Conservation (phyloP, 2,113 vertebrate species). For the Myiagra hebetior region DNA sequence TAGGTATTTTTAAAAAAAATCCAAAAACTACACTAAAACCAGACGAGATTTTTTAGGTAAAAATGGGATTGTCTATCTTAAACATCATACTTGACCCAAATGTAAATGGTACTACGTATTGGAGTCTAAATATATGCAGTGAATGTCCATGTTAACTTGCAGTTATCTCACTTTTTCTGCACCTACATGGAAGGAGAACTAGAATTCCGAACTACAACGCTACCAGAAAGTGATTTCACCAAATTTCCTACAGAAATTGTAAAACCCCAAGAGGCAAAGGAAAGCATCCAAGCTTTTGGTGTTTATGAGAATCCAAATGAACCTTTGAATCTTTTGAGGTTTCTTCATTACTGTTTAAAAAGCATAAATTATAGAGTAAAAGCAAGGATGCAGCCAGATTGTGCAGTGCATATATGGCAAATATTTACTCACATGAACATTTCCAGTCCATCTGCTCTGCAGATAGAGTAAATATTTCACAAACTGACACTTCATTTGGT, state of each 20-base stretch:
- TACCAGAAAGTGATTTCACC: neutral
- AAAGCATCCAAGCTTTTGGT: conserved; percentile 26
- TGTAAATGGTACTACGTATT: neutral
- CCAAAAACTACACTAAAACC: neutral
- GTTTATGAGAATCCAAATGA: conserved; percentile 35
- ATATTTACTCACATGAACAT: conserved; percentile 61
- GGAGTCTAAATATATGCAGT: neutral
- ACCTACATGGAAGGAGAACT: neutral
- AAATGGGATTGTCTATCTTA: neutral
- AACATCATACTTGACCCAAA: neutral
- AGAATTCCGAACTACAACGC: neutral
- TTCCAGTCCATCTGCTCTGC: conserved; percentile 62
- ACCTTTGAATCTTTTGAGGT: conserved; percentile 26
- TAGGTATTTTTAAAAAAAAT: neutral
- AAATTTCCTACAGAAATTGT: neutral
- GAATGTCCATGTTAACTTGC: neutral
- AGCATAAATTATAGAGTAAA: conserved; percentile 44
- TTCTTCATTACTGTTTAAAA: conserved; percentile 25
- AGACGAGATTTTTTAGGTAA: neutral
- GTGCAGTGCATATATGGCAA: conserved; percentile 54
- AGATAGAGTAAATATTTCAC: conserved; percentile 56
- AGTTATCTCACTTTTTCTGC: neutral
- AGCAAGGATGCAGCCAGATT: conserved; percentile 54
- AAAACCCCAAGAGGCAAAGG: neutral
- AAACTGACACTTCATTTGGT: conserved; percentile 34